Conservation (phyloP, 2,113 vertebrate genomes). For the Lophura nycthemera region DNA sequence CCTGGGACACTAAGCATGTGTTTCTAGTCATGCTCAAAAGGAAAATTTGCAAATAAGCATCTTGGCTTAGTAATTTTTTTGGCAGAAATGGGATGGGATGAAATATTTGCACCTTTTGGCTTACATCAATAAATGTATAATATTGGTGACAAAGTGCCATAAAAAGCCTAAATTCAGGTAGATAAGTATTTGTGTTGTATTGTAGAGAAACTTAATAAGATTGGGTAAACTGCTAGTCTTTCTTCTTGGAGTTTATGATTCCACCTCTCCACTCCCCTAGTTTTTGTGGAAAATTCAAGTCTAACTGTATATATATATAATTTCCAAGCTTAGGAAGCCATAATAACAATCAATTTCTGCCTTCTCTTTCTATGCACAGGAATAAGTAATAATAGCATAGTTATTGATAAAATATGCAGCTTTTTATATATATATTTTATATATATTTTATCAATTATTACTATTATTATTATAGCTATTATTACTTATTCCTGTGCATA, state of each 20-base stretch:
- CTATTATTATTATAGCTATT: too few species aligned
- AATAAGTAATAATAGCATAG: too few species aligned
- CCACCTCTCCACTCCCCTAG: not conserved
- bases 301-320: not conserved
- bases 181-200: not conserved
- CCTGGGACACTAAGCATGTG: rapidly evolving
- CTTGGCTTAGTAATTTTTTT: not conserved
- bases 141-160: not conserved
- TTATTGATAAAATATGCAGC: too few species aligned
- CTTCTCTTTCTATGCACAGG: too few species aligned
- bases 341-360: too few species aligned
- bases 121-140: not conserved
- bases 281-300: not conserved
- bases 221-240: not conserved
- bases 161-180: conserved; percentile 7
- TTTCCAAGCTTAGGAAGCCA: too few species aligned
- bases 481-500: not conserved
- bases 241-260: not conserved
- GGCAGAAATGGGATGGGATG: not conserved
- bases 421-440: too few species aligned
- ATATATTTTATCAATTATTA: too few species aligned
- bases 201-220: not conserved
- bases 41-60: not conserved
- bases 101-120: not conserved
- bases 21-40: not conserved